A percentile compares a stretch with the other conserved stretches of the same genome.
Conservation (phyloP, 2,888 invertebrate genomes). For the Caenorhabditis sulstoni region DNA sequence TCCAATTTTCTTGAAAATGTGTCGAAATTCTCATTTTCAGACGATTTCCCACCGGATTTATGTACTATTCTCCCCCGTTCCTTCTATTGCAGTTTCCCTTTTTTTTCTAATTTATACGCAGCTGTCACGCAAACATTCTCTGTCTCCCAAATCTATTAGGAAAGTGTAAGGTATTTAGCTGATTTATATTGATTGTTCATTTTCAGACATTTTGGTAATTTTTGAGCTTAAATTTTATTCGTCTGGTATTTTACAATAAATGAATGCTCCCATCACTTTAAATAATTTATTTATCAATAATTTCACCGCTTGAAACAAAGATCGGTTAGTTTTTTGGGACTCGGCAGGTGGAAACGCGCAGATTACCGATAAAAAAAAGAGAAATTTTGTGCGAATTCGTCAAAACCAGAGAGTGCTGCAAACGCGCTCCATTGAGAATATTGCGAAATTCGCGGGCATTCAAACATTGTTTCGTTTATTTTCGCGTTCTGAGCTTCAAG, state of each 20-base stretch:
- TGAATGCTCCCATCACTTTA: neutral
- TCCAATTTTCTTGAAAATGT: neutral
- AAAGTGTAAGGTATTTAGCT: conserved; percentile 4
- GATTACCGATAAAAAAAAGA: too few species aligned
- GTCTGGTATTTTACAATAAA: conserved; percentile 36
- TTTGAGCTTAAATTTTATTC: conserved; percentile 2
- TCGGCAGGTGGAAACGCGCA: too few species aligned
- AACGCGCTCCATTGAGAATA: conserved; percentile 13
- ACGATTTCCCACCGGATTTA: too few species aligned
- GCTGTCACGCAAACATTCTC: neutral
- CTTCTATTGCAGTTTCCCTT: neutral
- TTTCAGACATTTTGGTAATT: neutral
- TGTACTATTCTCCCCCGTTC: too few species aligned
- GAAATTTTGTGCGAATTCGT: neutral
- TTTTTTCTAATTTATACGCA: neutral
- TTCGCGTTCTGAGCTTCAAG: neutral
- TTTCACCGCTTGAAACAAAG: neutral
- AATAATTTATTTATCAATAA: neutral
- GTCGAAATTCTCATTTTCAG: too few species aligned
- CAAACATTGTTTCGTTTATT: conserved; percentile 8
- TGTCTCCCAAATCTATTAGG: conserved; percentile 2
- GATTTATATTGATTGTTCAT: neutral
- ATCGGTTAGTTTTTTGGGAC: neutral
- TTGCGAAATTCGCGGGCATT: conserved; percentile 44
- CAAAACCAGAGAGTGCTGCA: neutral